Evolutionary conservation across 1,140 invertebrate species (phyloP).

Genomic region (Pseudoatta argentina): DNA sequence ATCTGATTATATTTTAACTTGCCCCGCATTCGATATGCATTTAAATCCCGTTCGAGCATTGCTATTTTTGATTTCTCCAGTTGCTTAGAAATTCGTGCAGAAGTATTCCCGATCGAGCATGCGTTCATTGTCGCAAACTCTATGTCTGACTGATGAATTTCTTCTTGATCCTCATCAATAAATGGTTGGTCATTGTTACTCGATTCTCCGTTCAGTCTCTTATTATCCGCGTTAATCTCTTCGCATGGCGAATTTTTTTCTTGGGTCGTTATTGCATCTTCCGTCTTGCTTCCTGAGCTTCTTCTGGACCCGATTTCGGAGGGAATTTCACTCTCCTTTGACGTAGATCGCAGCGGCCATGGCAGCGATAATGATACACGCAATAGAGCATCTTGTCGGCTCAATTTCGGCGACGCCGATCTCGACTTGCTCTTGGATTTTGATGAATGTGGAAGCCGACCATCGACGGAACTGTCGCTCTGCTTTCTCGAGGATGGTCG

Average conservation of each 20-base stretch:
- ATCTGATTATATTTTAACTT: not conserved
- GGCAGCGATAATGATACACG: constrained; percentile 64
- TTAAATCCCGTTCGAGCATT: not conserved
- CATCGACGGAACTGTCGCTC: constrained; percentile 56
- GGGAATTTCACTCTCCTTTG: constrained; percentile 41
- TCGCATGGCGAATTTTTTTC: not conserved
- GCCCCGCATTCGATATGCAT: not conserved
- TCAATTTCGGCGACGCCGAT: constrained; percentile 50
- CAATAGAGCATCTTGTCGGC: constrained; percentile 51
- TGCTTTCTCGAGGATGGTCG: constrained; percentile 80
- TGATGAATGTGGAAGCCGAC: not conserved
- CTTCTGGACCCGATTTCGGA: not conserved
- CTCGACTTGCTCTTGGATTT: constrained; percentile 71
- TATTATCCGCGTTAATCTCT: not conserved
- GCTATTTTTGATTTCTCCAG: not conserved
- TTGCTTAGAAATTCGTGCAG: not conserved
- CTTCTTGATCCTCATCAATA: not conserved
- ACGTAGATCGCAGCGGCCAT: constrained; percentile 56
- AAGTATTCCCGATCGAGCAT: not conserved
- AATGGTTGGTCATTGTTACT: not conserved
- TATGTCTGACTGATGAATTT: not conserved
- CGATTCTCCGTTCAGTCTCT: not conserved
- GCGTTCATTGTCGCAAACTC: not conserved
- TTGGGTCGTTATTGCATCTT: not conserved
- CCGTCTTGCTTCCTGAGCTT: constrained; percentile 1